These are phyloP conservation scores for Ursus arctos DNA, from an alignment of 2,113 vertebrate genomes.

Conservation along the genomic window DNA sequence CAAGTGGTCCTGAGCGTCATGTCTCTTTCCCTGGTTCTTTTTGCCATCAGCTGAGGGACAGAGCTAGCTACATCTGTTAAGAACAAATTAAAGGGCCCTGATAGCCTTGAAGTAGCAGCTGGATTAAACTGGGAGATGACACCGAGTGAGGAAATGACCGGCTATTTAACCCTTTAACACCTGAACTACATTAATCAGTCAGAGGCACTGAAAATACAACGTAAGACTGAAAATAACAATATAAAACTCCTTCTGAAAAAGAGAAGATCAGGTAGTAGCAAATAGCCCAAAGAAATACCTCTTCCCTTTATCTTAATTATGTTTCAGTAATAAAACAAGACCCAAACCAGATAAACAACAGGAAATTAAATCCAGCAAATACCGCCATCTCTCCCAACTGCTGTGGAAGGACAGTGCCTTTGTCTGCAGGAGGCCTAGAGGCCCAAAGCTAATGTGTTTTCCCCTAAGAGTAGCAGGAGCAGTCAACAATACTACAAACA, in stretches of 20 bases:
- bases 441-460: neutral
- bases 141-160: neutral
- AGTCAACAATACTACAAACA: neutral
- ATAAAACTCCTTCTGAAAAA: constrained; percentile 39
- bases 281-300: neutral
- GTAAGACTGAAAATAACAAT: neutral
- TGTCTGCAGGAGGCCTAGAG: neutral
- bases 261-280: neutral
- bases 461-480: neutral
- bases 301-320: constrained; percentile 47
- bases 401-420: neutral
- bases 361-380: constrained; percentile 5
- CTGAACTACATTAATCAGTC: neutral
- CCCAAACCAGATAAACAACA: constrained; percentile 27
- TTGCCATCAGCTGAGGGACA: neutral
- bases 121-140: neutral
- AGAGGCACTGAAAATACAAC: neutral
- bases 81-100: neutral
- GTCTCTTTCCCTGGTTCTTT: neutral
- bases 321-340: constrained; percentile 33
- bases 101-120: neutral
- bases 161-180: neutral
- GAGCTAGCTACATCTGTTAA: neutral
- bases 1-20: neutral
- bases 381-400: neutral